Conservation (phyloP, 64 coral and sea anemone species). For the Montipora cactus region DNA sequence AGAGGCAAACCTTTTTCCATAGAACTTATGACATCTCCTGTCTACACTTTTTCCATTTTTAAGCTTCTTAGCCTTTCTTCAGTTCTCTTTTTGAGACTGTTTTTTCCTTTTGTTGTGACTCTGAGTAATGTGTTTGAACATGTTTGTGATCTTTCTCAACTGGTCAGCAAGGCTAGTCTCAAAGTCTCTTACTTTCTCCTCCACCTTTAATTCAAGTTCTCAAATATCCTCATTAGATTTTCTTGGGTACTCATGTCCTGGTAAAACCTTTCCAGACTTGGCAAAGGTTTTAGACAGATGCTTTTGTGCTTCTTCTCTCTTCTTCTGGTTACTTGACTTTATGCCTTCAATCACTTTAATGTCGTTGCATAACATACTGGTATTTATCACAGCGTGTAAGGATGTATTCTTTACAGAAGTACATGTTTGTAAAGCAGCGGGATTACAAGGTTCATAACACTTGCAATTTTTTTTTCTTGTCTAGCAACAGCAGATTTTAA, state of each 20-base stretch:
- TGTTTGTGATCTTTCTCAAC: conserved; percentile 19
- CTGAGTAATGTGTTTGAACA: background rate
- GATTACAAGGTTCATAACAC: no score
- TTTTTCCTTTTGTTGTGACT: background rate
- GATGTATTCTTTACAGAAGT: conserved; percentile 8
- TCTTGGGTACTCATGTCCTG: conserved; percentile 41
- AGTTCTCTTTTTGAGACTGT: no score
- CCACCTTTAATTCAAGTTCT: background rate
- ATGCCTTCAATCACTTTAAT: conserved; percentile 31
- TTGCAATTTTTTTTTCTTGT: background rate
- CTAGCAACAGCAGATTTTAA: no score
- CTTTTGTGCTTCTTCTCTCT: conserved; percentile 20
- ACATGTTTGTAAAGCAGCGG: background rate
- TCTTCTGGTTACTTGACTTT: conserved; percentile 39
- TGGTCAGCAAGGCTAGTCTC: conserved; percentile 18
- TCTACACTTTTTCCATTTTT: no score
- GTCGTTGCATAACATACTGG: background rate
- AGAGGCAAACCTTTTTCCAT: no score
- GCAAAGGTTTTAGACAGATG: conserved; percentile 13
- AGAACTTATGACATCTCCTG: no score
- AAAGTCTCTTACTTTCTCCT: conserved; percentile 20
- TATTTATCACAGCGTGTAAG: background rate
- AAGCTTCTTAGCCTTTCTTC: no score
- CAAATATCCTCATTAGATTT: conserved; percentile 27
- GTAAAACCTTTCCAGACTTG: conserved; percentile 38